Evolutionary conservation across 2,888 invertebrate species (phyloP), one percentile per base, ranked within the genome.

Genomic region (Polydesmus complanatus): DNA sequence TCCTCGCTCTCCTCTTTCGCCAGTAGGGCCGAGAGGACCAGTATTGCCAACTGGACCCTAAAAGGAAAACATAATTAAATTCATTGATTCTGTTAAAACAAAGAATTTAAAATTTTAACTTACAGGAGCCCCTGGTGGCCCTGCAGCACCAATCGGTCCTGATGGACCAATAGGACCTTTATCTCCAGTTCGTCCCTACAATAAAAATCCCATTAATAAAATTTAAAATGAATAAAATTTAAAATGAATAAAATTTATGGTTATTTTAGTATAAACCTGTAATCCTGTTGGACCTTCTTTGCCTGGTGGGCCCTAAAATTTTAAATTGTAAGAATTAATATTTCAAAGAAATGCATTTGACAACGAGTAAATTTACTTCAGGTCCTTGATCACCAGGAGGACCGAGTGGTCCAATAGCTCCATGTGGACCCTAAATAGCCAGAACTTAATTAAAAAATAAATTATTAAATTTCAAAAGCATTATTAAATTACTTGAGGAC

Each of bases 181-280:
- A 69, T 88, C 87, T 23, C 88, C 88, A 22, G 82, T 79, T 64
- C 86, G 75, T 47, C 88, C 88, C 2, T 82, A 71, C n/a, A n/a
- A n/a, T n/a, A n/a, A n/a, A n/a, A n/a, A n/a, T n/a, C n/a, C n/a
- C n/a, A n/a, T n/a, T n/a, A n/a, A n/a, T n/a, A n/a, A n/a, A n/a
- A n/a, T n/a, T n/a, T n/a, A n/a, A n/a, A n/a, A n/a, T n/a, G n/a
- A n/a, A n/a, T n/a, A n/a, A n/a, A n/a, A n/a, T n/a, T n/a, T n/a
- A n/a, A n/a, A n/a, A n/a, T n/a, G n/a, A n/a, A n/a, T n/a, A n/a
- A n/a, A n/a, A n/a, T n/a, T n/a, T n/a, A n/a, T n/a, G n/a, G n/a
- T n/a, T n/a, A n/a, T n/a, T n/a, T n/a, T n/a, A n/a, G n/a, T n/a
- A n/a, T n/a, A n/a, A n/a, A n/a, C n/a, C n/a, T n/a, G n/a, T 64